Conservation (phyloP, 1,140 invertebrate species). For the Ylistrum balloti region DNA sequence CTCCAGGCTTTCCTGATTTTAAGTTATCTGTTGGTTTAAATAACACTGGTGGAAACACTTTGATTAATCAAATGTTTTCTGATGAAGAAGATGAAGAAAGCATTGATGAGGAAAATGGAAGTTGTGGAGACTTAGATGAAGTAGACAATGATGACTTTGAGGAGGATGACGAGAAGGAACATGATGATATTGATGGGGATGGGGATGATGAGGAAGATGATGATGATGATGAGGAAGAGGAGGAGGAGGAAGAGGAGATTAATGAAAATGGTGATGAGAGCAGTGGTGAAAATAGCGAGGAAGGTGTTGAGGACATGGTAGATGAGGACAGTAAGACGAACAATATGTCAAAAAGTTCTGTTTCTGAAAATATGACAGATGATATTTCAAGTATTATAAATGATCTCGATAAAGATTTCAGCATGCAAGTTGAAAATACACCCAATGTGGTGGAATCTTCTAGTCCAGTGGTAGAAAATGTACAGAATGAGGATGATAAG, state of each 20-base stretch:
- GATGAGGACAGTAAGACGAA: constrained; percentile 52
- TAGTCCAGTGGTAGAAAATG: constrained; percentile 42
- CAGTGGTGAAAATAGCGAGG: constrained; percentile 54
- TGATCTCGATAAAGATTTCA: constrained; percentile 68
- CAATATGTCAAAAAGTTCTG: constrained; percentile 47
- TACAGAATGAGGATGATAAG: constrained; percentile 25
- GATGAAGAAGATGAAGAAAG: constrained; percentile 41
- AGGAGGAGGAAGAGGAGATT: constrained; percentile 64
- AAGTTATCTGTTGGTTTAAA: not conserved
- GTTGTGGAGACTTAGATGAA: constrained; percentile 62
- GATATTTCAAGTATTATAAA: constrained; percentile 56
- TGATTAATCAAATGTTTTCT: constrained; percentile 43
- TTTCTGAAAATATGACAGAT: constrained; percentile 45
- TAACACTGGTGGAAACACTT: not conserved
- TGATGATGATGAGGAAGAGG: too few species aligned
- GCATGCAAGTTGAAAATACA: constrained; percentile 56
- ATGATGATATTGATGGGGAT: constrained; percentile 63
- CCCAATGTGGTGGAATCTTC: not conserved
- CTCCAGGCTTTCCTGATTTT: constrained; percentile 12
- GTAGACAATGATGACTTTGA: constrained; percentile 53
- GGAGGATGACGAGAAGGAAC: constrained; percentile 31
- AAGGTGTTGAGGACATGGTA: constrained; percentile 53
- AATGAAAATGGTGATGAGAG: constrained; percentile 61
- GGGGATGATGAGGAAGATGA: constrained; percentile 57
- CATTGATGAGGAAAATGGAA: not conserved